Conservation (phyloP, 2,113 vertebrate species). For the Strigops habroptila region DNA sequence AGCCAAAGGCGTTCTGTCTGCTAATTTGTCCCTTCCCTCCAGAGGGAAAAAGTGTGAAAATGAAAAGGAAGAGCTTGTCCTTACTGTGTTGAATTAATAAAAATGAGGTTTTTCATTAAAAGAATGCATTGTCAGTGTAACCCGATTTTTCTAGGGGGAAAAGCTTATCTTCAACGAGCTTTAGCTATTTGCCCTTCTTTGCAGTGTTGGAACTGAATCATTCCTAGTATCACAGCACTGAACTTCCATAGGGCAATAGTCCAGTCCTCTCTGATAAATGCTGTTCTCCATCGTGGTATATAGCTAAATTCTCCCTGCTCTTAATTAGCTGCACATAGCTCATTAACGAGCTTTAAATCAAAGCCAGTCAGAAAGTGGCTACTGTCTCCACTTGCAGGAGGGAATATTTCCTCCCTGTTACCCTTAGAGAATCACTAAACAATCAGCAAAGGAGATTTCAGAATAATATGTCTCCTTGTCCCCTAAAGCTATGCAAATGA, state of each 20-base stretch:
- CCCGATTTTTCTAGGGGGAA: conserved; percentile 4
- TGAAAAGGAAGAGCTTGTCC: neutral
- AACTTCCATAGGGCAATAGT: conserved; percentile 41
- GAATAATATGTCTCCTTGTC: conserved; percentile 56
- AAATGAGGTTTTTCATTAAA: neutral
- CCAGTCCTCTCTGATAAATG: conserved; percentile 45
- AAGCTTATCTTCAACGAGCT: neutral
- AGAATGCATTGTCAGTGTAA: neutral
- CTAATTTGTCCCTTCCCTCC: conserved; percentile 14
- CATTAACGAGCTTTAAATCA: conserved; percentile 56
- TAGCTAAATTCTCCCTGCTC: conserved; percentile 46
- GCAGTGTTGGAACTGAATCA: neutral
- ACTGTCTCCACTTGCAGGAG: conserved; percentile 36
- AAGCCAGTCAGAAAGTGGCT: conserved; percentile 50
- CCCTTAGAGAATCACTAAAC: conserved; percentile 42
- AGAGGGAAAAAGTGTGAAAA: neutral
- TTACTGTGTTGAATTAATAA: conserved; percentile 10
- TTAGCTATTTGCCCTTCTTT: conserved; percentile 6
- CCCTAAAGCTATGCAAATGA: conserved; percentile 58
- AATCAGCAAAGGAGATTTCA: conserved; percentile 63
- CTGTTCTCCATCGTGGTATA: conserved; percentile 24
- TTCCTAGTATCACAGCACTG: neutral
- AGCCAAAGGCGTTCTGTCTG: conserved; percentile 17
- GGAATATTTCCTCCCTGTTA: conserved; percentile 46
- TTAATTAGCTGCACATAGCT: conserved; percentile 53